Evolutionary conservation across 2,888 invertebrate genomes (phyloP), one percentile per base, ranked within the genome.

Genomic region (Ferdinandea cuprea): DNA sequence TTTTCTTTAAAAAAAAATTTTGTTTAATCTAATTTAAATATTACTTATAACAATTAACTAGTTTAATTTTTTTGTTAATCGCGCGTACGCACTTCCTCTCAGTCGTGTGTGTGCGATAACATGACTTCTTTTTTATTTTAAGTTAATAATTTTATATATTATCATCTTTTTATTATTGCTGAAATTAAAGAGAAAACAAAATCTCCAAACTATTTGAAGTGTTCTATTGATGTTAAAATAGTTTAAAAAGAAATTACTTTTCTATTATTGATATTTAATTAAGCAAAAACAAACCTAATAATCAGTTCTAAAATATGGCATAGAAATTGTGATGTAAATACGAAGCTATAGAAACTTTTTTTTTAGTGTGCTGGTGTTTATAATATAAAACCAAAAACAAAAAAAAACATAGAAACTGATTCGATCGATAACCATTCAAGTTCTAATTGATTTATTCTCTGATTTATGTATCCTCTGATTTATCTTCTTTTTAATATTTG

Each of bases 281-380:
- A 46, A 71, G 50, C 13, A 17, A 44, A 58, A 15, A 35, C 48
- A 72, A 25, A 25, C 25, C n/a, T n/a, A 25, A 25, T 25, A 3
- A 73, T 46, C 46, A 56, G 54, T 40, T 68, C 28, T 68, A 54
- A 59, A 68, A 42, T 61, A 66, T 48, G 50, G 46, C 35, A 74
- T 61, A 66, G 40, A 61, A 71, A 69, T n/a, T 66, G 58, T 68
- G 54, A 83, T 83, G 83, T 83, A 83, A 61, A 83, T 83, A 83
- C 58, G 66, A 81, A 61, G 54, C 68, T 77, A 54, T 69, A 59
- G 32, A n/a, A n/a, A n/a, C n/a, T 59, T 46, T 63, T 54, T 54
- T 40, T 48, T 58, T 52, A 48, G 65, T 66, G 71, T 77, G 66
- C 77, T 77, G 30, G 54, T 66, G 54, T 71, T 63, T 42, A 54